Conservation (phyloP, 2,113 vertebrate genomes). For the Chamaea fasciata region DNA sequence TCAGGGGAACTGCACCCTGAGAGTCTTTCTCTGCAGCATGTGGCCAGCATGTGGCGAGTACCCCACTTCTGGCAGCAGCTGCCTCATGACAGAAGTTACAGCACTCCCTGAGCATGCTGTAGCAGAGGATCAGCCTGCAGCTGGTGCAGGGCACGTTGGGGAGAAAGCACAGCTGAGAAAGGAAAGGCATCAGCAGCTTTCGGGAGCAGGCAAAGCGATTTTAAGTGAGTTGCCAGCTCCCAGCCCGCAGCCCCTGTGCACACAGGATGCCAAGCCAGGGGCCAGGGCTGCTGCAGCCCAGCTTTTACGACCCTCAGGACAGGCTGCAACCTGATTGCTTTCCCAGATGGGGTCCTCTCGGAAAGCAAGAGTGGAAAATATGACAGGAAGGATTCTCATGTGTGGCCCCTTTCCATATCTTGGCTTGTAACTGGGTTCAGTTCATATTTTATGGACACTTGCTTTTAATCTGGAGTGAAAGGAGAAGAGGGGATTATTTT, state of each 20-base stretch:
- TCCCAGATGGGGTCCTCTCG: neutral
- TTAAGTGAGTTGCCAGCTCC: neutral
- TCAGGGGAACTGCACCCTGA: neutral
- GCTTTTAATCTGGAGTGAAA: constrained; percentile 48
- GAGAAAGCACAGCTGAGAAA: neutral
- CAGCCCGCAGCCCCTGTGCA: neutral
- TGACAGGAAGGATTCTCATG: constrained; percentile 57
- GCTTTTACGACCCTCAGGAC: constrained; percentile 22
- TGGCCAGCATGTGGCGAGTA: neutral
- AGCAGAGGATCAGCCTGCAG: neutral
- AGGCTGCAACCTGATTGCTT: constrained; percentile 34
- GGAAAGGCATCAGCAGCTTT: neutral
- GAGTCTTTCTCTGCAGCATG: neutral
- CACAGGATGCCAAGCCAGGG: neutral
- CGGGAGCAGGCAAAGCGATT: neutral
- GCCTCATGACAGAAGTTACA: neutral
- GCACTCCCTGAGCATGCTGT: accelerated
- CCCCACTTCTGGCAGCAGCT: neutral
- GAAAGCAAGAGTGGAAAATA: constrained; percentile 45
- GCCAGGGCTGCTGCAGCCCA: neutral
- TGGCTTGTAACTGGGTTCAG: constrained; percentile 6
- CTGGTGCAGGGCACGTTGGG: neutral
- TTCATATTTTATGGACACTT: constrained; percentile 30
- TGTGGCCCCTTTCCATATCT: constrained; percentile 58
- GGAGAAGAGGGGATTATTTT: constrained; percentile 39